Base-by-base conservation (phyloP, 1,140 invertebrate genomes). In the Camponotus pennsylvanicus region DNA sequence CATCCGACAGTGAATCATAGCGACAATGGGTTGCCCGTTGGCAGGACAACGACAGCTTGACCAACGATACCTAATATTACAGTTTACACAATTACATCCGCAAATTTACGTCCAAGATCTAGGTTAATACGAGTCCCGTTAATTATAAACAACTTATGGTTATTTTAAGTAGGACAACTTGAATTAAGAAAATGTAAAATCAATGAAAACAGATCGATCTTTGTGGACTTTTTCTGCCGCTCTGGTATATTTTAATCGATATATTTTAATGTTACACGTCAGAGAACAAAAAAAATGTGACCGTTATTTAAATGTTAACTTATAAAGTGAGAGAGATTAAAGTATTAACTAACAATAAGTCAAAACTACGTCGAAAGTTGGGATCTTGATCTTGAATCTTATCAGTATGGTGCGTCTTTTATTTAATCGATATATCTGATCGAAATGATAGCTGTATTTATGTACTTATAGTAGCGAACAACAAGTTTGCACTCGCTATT, bases 1-100 rank as follows among this genome's bases (percentile, higher is more conserved):
- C 55, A 67, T 86, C 67, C 61, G 86, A 85, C 80, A 75, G n/a
- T 90, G 87, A 90, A 85, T 86, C 85, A 87, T 55, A 32, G 34
- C 27, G 37, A 63, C 57, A 64, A 69, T 40, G 15, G 34, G 11
- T 49, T 84, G 71, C 61, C 27, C 78, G 37, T 40, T 57, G 34
- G 73, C 88, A 86, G 32, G 18, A 63, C 45, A 9, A 37, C 45
- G 49, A 71, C 57, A 40, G 40, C 57, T 61, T 21, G 64, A 27
- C 13, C 34, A 63, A 52, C 55, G 32, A 69, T 67, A 69, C 40
- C 64, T 45, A 70, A 69, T 37, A 86, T 77, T 83, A 52, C 63
- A 11, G 71, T 86, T 85, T 55, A 73, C 69, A 70, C 49, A 75
- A 88, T 88, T 79, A 69, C 15, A 37, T 45, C 73, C 75, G 73